phyloP scores from a whole-genome alignment of 2,113 vertebrate genomes.

The Origma solitaria region DNA sequence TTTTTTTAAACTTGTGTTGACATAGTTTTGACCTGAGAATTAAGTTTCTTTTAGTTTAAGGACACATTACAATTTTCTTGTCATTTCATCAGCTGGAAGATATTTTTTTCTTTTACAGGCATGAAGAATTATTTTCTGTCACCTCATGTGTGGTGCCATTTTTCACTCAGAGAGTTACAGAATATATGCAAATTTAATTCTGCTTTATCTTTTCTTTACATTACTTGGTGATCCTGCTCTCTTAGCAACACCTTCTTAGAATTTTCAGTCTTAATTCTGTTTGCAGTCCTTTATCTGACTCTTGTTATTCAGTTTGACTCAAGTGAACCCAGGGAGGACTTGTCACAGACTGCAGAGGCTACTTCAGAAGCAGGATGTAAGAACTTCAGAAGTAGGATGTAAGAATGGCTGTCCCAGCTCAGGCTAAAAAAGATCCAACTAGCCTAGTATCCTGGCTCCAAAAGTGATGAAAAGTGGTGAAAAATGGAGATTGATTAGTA shows the following conservation, averaged over 20 bases:
- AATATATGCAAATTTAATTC: background rate
- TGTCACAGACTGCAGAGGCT: background rate
- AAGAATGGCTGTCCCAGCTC: background rate
- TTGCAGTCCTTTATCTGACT: background rate
- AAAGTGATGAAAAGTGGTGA: background rate
- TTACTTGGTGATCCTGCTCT: background rate
- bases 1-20: background rate
- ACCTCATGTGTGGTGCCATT: background rate
- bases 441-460: background rate
- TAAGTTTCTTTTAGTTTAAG: background rate
- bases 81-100: background rate
- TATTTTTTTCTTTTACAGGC: background rate
- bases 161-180: background rate
- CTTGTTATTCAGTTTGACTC: background rate
- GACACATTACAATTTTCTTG: background rate
- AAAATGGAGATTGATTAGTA: background rate
- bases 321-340: background rate
- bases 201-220: background rate
- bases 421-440: background rate
- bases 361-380: background rate
- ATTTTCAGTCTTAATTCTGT: background rate
- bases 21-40: background rate
- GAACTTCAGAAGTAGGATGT: too few relatives aligned
- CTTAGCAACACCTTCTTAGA: background rate
- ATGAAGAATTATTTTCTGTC: background rate